phyloP scores from a whole-genome alignment of 2,113 vertebrate species.

The Gobio gobio region DNA sequence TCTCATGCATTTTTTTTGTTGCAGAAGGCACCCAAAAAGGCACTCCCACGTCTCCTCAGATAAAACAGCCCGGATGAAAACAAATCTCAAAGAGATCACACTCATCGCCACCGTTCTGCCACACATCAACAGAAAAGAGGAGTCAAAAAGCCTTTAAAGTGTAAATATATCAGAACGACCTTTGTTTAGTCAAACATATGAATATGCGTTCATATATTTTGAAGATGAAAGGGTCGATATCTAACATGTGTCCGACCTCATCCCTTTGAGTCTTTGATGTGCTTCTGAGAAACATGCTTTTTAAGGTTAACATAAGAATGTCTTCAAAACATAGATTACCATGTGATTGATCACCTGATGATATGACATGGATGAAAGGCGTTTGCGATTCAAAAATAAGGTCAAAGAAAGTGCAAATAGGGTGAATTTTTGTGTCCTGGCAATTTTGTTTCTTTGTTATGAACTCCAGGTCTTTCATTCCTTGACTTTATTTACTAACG shows the following conservation, averaged over 20 bases:
- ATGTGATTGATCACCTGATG: constrained; percentile 44
- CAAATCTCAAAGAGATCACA: constrained; percentile 6
- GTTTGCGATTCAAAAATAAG: neutral
- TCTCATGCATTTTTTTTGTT: neutral
- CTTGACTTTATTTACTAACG: neutral
- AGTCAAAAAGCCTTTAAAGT: constrained; percentile 41
- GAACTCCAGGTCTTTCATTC: neutral
- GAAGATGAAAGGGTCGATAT: constrained; percentile 48
- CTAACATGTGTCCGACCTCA: neutral
- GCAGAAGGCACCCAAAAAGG: neutral
- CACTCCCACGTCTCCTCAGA: neutral
- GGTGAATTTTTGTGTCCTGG: neutral
- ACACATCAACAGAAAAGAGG: neutral
- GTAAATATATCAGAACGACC: constrained; percentile 31
- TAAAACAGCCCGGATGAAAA: neutral
- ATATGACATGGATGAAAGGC: neutral
- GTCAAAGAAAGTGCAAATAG: neutral
- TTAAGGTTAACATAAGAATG: constrained; percentile 46
- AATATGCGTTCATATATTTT: constrained; percentile 40
- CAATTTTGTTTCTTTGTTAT: neutral
- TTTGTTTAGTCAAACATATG: constrained; percentile 26
- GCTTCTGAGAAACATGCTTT: constrained; percentile 32
- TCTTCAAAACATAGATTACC: constrained; percentile 33
- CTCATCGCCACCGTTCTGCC: neutral
- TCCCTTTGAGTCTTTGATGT: constrained; percentile 43